Evolutionary conservation across 2,888 invertebrate species (phyloP), one percentile per base, ranked within the genome.

Genomic region (Epirrita christyi): DNA sequence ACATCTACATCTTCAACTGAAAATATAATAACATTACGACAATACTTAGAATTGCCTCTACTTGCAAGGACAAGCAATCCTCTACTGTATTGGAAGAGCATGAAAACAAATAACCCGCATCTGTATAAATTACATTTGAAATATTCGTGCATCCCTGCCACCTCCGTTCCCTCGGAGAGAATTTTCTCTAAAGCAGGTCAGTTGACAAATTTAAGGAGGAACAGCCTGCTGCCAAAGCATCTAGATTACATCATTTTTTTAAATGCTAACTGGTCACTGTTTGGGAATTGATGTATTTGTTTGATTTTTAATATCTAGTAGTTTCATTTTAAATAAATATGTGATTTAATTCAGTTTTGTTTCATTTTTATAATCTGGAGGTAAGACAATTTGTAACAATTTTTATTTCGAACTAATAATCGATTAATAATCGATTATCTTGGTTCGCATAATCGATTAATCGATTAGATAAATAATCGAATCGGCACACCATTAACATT

Each of bases 101-200:
- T 56, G 52, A 60, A 60, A 49, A 60, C 49, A 37, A 56, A 56
- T 52, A 52, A 53, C 52, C 55, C 49, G 28, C 28, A 53, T 49
- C 38, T 55, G 14, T 55, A 51, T 32, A 54, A 59, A 55, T 41
- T 51, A 51, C 32, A 50, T 43, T 37, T 43, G 10, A 46, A 45
- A 53, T 53, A 53, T 58, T 45, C 41, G n/a, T 58, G 58, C 48
- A 58, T 58, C n/a, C 53, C 58, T 21, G 53, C 53, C 5, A 59
- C 53, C 40, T 52, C 55, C 21, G 56, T 61, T 56, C 43, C 37
- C 36, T 51, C 50, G n/a, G 43, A 51, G 37, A 43, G 36, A 43
- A 36, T 59, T 15, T 59, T 59, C 48, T 59, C 55, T 11, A 55
- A 51, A 55, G 50, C 59, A 42, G 59, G 54, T 55, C 54, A 55